Evolutionary conservation across 2,888 invertebrate genomes (phyloP).

Genomic region (Gryllus longicercus): DNA sequence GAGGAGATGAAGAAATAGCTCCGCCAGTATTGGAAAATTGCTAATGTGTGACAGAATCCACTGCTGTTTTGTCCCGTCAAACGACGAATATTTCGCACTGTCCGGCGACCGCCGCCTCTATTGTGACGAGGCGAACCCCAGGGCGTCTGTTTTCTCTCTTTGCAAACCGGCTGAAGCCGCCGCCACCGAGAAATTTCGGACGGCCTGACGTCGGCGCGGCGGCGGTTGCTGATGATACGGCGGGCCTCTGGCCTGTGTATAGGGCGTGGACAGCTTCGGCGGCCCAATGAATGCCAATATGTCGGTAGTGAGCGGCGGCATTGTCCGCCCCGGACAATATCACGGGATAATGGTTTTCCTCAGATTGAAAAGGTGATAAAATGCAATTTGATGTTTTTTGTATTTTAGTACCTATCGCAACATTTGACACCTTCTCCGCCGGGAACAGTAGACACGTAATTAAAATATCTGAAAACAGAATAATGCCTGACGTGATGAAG

Average conservation of each 20-base stretch:
- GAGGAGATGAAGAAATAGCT: too few relatives aligned
- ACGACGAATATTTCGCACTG: too few relatives aligned
- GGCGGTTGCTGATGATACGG: neutral
- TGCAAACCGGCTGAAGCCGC: neutral
- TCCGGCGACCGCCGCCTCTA: neutral
- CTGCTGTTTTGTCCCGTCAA: too few relatives aligned
- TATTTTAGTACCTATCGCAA: neutral
- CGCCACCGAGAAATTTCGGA: neutral
- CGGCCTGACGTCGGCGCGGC: neutral
- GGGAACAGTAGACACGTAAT: constrained; percentile 5
- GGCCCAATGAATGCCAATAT: constrained; percentile 5
- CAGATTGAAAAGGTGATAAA: constrained; percentile 8
- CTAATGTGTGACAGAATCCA: too few relatives aligned
- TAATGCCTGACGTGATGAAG: neutral
- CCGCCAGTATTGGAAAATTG: too few relatives aligned
- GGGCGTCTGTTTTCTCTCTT: neutral
- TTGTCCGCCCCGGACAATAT: constrained; percentile 6
- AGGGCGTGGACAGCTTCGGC: neutral
- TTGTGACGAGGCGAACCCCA: neutral
- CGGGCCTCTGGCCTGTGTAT: neutral
- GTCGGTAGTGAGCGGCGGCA: constrained; percentile 11
- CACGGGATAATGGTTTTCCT: neutral
- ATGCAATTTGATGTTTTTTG: constrained; percentile 6
- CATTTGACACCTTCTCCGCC: neutral
- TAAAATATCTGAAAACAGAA: constrained; percentile 1